Evolutionary conservation across 2,113 vertebrate species (phyloP), one percentile per base, ranked within the genome.

Genomic region (Corythornis madagascariensis): DNA sequence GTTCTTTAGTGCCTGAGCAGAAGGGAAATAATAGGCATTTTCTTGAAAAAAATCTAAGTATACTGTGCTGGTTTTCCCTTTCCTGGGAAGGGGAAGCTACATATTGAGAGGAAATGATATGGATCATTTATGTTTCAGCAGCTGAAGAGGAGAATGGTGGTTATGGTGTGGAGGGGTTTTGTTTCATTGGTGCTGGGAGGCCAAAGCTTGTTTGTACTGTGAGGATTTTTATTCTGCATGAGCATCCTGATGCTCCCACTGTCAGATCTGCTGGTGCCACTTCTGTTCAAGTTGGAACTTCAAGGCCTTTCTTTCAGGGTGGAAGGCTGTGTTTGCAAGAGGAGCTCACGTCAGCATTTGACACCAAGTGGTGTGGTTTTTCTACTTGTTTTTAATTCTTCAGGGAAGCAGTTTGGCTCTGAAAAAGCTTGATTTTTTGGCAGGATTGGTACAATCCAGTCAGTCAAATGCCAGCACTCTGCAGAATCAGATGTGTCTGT

Each of bases 61-160:
- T 89, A 72, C 72, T 63, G 42, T 83, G 79, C 69, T 88, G 4
- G 93, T 94, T 84, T 91, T 50, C 45, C 70, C 69, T 90, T 95
- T 90, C 63, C 59, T 76, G 89, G 86, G 84, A 50, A 50, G 48
- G 22, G 48, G 22, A 94, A 94, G 91, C 78, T 72, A 33, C 65
- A 60, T 85, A 83, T 85, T 75, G 66, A 75, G 92, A 92, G 89
- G 81, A 94, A 97, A 94, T 78, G 92, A 78, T 93, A 96, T 90
- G 72, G 90, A 69, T 86, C 94, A 96, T 95, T 97, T 92, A 86
- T 92, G 45, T 73, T 87, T 92, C 24, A 95, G 90, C 91, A 92
- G 94, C 91, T 95, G 92, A 95, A 95, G 86, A 72, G 55, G 75
- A 86, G 84, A 83, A 35, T 75, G 81, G 65, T 94, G 57, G n/a